A percentile compares a stretch with the other conserved stretches of the same genome.
phyloP scores from a whole-genome alignment of 2,888 invertebrate species.

The Timema podura region DNA sequence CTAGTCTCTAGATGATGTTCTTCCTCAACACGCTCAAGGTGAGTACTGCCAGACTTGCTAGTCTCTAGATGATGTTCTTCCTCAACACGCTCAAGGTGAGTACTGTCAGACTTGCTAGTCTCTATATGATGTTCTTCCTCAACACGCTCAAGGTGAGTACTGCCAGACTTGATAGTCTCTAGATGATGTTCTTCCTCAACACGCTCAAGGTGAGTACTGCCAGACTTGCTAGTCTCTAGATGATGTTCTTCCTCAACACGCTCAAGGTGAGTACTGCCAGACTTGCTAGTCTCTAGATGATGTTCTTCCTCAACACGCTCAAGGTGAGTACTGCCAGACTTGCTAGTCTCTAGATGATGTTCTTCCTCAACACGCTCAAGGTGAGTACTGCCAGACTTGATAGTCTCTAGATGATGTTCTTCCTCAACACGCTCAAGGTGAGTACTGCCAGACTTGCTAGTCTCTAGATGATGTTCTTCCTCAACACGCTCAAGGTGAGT shows the following conservation, averaged over 20 bases:
- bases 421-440: slow-evolving; percentile 67
- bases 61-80: too few species aligned
- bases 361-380: slow-evolving; percentile 73
- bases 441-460: slow-evolving; percentile 15
- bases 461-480: slow-evolving; percentile 79
- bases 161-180: too few species aligned
- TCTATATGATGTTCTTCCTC: slow-evolving; percentile 79
- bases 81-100: slow-evolving; percentile 63
- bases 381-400: slow-evolving; percentile 34
- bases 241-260: slow-evolving; percentile 79
- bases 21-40: slow-evolving; percentile 70
- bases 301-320: slow-evolving; percentile 79
- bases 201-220: slow-evolving; percentile 52
- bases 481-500: slow-evolving; percentile 62
- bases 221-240: too few species aligned
- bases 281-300: too few species aligned
- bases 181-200: slow-evolving; percentile 80
- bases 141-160: slow-evolving; percentile 59
- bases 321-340: slow-evolving; percentile 38
- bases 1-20: too few species aligned
- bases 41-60: slow-evolving; percentile 22
- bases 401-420: too few species aligned
- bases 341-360: too few species aligned
- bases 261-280: slow-evolving; percentile 46
- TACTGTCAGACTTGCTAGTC: too few species aligned